A percentile compares a stretch with the other conserved stretches of the same genome.
Conservation (phyloP, 2,797 vertebrate genomes). For the Enteromius afrohamiltoni region DNA sequence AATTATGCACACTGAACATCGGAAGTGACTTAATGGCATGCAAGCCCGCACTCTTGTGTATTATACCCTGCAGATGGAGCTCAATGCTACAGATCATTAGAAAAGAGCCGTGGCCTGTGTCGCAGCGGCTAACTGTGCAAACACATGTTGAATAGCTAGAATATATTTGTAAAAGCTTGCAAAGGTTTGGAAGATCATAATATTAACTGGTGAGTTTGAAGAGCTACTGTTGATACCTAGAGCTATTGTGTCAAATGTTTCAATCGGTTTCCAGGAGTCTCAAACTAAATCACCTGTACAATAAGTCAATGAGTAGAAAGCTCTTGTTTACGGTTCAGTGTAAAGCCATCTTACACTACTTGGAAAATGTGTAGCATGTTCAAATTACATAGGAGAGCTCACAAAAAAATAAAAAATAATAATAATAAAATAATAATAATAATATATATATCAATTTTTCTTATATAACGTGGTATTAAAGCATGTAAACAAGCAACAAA, state of each 20-base stretch:
- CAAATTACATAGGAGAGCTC: background rate
- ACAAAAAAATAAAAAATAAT: too few relatives aligned
- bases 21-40: background rate
- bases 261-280: background rate
- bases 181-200: background rate
- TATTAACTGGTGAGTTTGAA: background rate
- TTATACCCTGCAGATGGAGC: background rate
- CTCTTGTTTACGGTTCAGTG: background rate
- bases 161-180: background rate
- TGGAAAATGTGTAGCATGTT: background rate
- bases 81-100: background rate
- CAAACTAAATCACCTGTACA: background rate
- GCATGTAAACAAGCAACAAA: background rate
- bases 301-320: conserved; percentile 11
- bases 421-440: too few relatives aligned
- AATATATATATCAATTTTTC: background rate
- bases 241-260: background rate
- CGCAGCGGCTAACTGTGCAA: background rate
- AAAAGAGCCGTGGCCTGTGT: background rate
- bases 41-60: background rate
- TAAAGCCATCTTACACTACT: background rate
- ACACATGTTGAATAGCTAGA: background rate
- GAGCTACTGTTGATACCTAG: background rate
- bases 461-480: background rate
- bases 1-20: background rate